phyloP scores from a whole-genome alignment of 2,888 invertebrate species.

The Catocala sponsa region DNA sequence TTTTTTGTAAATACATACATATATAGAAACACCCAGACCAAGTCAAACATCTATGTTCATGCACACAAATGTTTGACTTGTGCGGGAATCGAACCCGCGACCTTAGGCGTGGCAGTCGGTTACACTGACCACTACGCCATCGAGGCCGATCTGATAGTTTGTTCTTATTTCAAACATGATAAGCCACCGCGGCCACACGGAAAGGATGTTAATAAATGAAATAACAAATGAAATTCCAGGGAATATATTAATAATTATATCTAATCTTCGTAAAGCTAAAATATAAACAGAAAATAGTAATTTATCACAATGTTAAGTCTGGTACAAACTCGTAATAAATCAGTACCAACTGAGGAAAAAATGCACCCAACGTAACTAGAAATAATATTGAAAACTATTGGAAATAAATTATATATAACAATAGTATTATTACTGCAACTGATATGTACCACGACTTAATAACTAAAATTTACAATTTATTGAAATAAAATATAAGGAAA shows the following conservation, averaged over 20 bases:
- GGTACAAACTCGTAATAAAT: conserved; percentile 31
- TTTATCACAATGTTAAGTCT: conserved; percentile 47
- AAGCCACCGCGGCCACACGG: too few species aligned
- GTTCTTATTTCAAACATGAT: too few species aligned
- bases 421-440: conserved; percentile 35
- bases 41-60: too few species aligned
- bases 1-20: too few species aligned
- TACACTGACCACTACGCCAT: too few species aligned
- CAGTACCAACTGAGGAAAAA: conserved; percentile 28
- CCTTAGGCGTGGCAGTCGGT: too few species aligned
- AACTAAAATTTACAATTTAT: conserved; percentile 40
- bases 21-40: too few species aligned
- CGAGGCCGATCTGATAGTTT: too few species aligned
- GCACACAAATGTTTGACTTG: too few species aligned
- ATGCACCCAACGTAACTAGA: conserved; percentile 29
- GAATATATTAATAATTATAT: conserved; percentile 46
- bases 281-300: conserved; percentile 40
- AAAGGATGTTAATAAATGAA: background rate
- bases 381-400: conserved; percentile 24
- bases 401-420: conserved; percentile 24
- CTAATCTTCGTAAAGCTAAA: conserved; percentile 41
- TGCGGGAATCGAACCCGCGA: too few species aligned
- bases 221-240: conserved; percentile 22
- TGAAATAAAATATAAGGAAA: conserved; percentile 22
- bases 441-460: conserved; percentile 45